Conservation (phyloP, 2,113 vertebrate genomes). For the Cyprichromis sp. region DNA sequence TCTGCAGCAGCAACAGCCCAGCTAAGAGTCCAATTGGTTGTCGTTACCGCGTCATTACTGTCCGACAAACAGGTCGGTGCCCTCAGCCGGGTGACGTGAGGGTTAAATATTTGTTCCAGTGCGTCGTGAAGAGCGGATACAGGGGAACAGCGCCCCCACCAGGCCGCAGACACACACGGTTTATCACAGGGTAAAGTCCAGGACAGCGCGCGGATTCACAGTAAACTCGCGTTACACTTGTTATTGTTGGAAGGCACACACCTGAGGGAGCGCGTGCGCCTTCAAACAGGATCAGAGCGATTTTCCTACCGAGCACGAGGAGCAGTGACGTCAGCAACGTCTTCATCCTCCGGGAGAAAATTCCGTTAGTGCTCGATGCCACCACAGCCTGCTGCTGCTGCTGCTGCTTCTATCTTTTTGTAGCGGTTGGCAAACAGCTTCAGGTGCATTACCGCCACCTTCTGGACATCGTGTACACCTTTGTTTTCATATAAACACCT, state of each 20-base stretch:
- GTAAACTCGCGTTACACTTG: background rate
- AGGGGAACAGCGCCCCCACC: rapidly evolving
- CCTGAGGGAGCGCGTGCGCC: rapidly evolving
- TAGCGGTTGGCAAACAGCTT: background rate
- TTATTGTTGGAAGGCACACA: background rate
- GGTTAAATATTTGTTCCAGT: background rate
- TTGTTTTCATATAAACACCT: background rate
- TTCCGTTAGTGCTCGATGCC: rapidly evolving
- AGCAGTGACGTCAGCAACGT: background rate
- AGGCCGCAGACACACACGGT: background rate
- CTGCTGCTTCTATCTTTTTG: rapidly evolving
- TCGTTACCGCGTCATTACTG: rapidly evolving
- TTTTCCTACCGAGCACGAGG: background rate
- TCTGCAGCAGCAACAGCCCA: background rate
- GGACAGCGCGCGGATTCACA: background rate
- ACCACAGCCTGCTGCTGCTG: background rate
- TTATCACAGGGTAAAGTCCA: background rate
- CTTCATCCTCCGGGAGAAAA: background rate
- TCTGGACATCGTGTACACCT: rapidly evolving
- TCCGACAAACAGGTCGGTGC: background rate
- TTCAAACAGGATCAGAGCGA: rapidly evolving
- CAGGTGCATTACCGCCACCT: rapidly evolving
- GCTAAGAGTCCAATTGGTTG: background rate
- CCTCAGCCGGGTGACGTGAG: background rate
- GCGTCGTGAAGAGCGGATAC: rapidly evolving